Base-by-base conservation (phyloP, 2,888 invertebrate genomes). In the Lathronympha strigana region DNA sequence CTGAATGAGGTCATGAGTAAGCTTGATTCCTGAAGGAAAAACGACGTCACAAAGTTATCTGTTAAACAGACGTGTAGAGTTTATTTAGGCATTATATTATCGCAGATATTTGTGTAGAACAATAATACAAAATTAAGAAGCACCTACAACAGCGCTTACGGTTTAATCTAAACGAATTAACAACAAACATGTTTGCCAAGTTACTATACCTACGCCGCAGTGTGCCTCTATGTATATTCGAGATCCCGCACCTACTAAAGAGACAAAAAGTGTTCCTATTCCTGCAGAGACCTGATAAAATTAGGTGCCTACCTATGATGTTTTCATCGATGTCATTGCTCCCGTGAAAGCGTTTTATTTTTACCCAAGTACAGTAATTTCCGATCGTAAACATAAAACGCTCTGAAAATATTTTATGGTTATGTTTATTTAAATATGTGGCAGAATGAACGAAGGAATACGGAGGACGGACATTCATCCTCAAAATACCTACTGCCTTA, bases 1-100 rank as follows among this genome's bases (percentile, higher is more conserved):
- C 31, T 57, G 31, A 45, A 33, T 45, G 31, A 31, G 57, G 57
- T 19, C 57, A 45, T 21, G 43, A 45, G 31, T 45, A 45, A 57
- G 45, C 45, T 31, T 31, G n/a, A 11, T 45, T 57, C n/a, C 43
- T 45, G 40, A 25, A 40, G 40, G 17, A 4, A 17, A 17, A 15
- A 40, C 38, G 11, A n/a, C 40, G 21, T 40, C 40, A 40, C 25
- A 28, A 40, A 19, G 55, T 33, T 31, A 51, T 13, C 19, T 17
- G 31, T 19, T 51, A 51, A 17, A 19, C 17, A 19, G 33, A 45
- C 45, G 11, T 45, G 45, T 21, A 21, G 4, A 21, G 45, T 45
- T 17, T 21, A 45, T 13, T 21, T 45, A 11, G 21, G 45, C 13
- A 5, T 13, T 21, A 13, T 45, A 45, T 21, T 45, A 17, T 40